Base-by-base conservation (phyloP, 35 echinoderm and acorn worm genomes). In the Patiria miniata region DNA sequence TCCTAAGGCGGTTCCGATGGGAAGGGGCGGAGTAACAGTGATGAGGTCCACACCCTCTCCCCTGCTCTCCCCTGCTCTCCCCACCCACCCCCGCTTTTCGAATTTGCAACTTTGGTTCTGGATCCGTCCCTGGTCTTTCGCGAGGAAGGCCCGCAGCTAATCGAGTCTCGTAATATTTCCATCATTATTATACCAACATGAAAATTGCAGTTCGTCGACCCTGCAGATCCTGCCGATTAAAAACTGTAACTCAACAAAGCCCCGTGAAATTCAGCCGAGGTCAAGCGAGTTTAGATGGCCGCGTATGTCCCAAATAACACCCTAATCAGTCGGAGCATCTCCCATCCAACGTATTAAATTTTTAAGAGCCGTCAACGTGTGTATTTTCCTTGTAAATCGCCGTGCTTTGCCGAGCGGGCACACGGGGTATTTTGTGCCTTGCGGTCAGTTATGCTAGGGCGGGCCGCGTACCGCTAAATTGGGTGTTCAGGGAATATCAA, bases 161-260 rank as follows among this genome's bases (percentile, higher is more conserved):
- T 12, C n/a, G n/a, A 12, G 42, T 47, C 42, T 47, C 12, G 42
- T 47, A 47, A 47, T 47, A 47, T 4, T 47, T 47, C 12, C 4
- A 47, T 47, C n/a, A 12, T 47, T 47, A 47, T 47, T 47, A 47
- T 47, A 47, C 42, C 4, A 47, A 47, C 42, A 47, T n/a, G 12
- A 47, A 47, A 47, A 12, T 47, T 18, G 21, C 65, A 14, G 65
- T 73, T 73, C 65, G 29, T 28, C 65, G 65, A 73, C 65, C 65
- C 65, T 32, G 23, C 29, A 73, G 65, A 32, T 30, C 65, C 26
- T 32, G 34, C 18, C 26, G 2, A 14, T 73, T 73, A 34, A 73
- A 73, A 73, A 73, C 65, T 73, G 65, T 73, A 73, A 73, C 65
- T 73, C 65, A 73, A 73, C 65, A 73, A 73, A 73, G 65, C 65